Percentiles rank a stretch among this genome's conserved stretches.
Conservation (phyloP, 1,140 invertebrate genomes). For the Popillia japonica region DNA sequence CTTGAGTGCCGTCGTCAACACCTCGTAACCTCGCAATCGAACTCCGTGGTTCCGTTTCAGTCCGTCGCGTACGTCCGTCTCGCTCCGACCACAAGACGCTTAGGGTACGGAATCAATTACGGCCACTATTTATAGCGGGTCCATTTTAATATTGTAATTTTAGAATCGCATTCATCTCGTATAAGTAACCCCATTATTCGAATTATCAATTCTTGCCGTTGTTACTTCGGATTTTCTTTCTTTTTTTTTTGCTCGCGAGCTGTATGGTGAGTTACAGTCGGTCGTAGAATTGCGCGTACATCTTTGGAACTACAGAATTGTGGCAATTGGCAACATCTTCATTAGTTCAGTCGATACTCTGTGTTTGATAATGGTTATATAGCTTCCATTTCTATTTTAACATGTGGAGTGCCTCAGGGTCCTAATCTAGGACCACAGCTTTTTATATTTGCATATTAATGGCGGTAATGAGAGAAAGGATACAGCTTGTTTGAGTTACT, state of each 20-base stretch:
- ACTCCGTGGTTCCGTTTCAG: not conserved
- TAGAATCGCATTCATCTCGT: conserved; percentile 47
- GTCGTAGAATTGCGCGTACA: not conserved
- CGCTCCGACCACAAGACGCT: conserved; percentile 17
- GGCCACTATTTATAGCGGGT: conserved; percentile 49
- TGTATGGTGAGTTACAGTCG: not conserved
- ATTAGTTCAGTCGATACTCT: too few relatives aligned
- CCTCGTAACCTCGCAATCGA: conserved; percentile 48
- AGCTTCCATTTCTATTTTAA: too few relatives aligned
- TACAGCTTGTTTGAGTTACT: too few relatives aligned
- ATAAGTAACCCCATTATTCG: conserved; percentile 51
- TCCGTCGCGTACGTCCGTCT: conserved; percentile 37
- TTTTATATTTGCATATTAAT: too few relatives aligned
- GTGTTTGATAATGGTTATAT: too few relatives aligned
- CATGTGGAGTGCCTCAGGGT: too few relatives aligned
- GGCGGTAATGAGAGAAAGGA: too few relatives aligned
- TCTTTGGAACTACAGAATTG: not conserved
- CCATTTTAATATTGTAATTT: conserved; percentile 48
- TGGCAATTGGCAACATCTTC: too few relatives aligned
- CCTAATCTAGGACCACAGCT: too few relatives aligned
- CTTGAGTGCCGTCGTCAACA: conserved; percentile 54
- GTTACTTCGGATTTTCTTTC: not conserved
- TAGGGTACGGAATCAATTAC: conserved; percentile 18
- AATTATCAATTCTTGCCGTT: conserved; percentile 43
- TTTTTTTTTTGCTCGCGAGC: not conserved